Evolutionary conservation across 2,888 invertebrate genomes (phyloP).

Genomic region (Eulithis testata): DNA sequence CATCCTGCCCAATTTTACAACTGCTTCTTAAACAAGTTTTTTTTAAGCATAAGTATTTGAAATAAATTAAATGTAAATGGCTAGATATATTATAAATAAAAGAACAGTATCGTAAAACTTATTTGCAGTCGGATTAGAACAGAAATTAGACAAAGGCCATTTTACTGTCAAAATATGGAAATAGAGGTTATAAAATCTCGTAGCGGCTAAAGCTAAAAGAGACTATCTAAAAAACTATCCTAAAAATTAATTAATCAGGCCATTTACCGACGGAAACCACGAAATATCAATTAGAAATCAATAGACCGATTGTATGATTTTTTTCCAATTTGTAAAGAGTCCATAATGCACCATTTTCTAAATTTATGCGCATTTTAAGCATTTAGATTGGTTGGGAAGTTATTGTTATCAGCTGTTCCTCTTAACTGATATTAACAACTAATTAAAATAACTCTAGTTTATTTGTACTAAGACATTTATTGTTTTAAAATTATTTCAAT

Average conservation of each 20-base stretch:
- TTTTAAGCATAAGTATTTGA: no score
- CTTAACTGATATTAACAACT: no score
- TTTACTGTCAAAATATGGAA: slow-evolving; percentile 21
- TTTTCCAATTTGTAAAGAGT: slow-evolving; percentile 14
- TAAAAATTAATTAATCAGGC: slow-evolving; percentile 28
- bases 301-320: slow-evolving; percentile 23
- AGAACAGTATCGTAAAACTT: background rate
- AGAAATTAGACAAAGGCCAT: slow-evolving; percentile 6
- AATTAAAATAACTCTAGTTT: no score
- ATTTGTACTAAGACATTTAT: no score
- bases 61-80: background rate
- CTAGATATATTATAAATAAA: background rate
- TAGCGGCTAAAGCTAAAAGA: no score
- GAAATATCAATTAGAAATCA: slow-evolving; percentile 28
- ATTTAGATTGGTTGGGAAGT: slow-evolving; percentile 4
- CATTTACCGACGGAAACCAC: slow-evolving; percentile 24
- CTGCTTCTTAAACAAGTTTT: no score
- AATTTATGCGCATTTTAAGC: slow-evolving; percentile 35
- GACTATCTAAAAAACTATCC: slow-evolving; percentile 1
- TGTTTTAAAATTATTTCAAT: no score
- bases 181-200: slow-evolving; percentile 13
- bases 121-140: slow-evolving; percentile 1
- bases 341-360: slow-evolving; percentile 33
- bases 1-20: slow-evolving; percentile 13
- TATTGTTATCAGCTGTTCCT: background rate